Base-by-base conservation (phyloP, 2,888 invertebrate species). In the Sinotaia quadrata region DNA sequence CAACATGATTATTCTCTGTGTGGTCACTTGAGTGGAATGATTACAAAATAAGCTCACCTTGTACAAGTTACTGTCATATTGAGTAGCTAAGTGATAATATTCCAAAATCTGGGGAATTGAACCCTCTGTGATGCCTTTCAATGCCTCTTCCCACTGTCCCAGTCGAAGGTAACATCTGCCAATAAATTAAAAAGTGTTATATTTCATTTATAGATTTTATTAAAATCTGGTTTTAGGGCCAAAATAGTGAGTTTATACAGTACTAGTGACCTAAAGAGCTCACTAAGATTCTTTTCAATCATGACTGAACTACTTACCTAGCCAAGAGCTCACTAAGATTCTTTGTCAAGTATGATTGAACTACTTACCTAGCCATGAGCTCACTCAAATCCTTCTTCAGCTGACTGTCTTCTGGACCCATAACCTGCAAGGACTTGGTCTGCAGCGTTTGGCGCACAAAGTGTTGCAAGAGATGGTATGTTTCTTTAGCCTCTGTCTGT, bases 121-220 rank as follows among this genome's bases (percentile, higher is more conserved):
- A 18, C 90, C 88, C 80, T 94, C 93, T 72, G 92, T 94, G 61
- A 95, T 92, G 18, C 95, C 96, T 78, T 94, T 91, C 2, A 96
- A 87, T 51, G 93, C 92, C 87, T 98, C 96, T 81, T 95, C 93
- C 98, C 98, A 99, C 62, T 94, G 93, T 2, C 98, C 99, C 37
- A 99, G 90, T 85, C 97, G 95, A 69, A 98, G 89, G 85, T 96
- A 97, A 86, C 97, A 98, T 34, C 96, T 93, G 12, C 92, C 69
- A 75, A 72, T 15, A 8, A 18, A 8, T 21, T 8, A 24, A 8
- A 47, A 47, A 47, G n/a, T n/a, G 54, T 24, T 51, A 12, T 51
- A 18, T 51, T 51, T 51, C 15, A 12, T 51, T 51, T 51, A n/a
- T n/a, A n/a, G n/a, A n/a, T n/a, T n/a, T n/a, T n/a, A n/a, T n/a